Percentiles rank a stretch among this genome's conserved stretches.
Evolutionary conservation across 2,888 invertebrate genomes (phyloP).

Genomic region (Subacronicta megacephala): DNA sequence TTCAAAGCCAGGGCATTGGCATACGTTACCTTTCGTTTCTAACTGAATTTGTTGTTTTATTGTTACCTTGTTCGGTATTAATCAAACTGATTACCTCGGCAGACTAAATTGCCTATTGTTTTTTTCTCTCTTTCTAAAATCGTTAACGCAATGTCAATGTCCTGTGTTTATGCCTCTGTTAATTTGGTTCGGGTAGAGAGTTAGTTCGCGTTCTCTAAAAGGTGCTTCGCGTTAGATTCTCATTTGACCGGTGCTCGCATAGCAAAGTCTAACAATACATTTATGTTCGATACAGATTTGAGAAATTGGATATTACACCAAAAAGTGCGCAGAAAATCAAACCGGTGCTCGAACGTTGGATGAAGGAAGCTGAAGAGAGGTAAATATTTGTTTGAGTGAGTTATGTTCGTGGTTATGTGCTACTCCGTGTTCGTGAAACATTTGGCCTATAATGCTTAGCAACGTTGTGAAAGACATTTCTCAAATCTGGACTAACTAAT

Average conservation of each 20-base stretch:
- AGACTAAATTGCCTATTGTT: conserved; percentile 88
- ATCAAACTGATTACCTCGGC: conserved; percentile 88
- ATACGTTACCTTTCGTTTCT: conserved; percentile 89
- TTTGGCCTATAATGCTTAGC: conserved; percentile 88
- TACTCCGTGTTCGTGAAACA: conserved; percentile 84
- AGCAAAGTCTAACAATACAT: conserved; percentile 85
- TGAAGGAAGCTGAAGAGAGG: conserved; percentile 99
- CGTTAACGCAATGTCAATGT: conserved; percentile 91
- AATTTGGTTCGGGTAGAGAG: conserved; percentile 76
- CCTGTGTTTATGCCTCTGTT: conserved; percentile 90
- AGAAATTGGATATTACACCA: conserved; percentile 99
- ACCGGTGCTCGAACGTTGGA: conserved; percentile 99
- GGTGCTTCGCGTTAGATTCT: conserved; percentile 65
- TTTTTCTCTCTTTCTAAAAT: conserved; percentile 81
- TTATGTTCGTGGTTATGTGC: conserved; percentile 82
- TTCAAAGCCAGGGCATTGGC: conserved; percentile 97
- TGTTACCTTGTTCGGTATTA: conserved; percentile 87
- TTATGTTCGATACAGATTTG: conserved; percentile 95
- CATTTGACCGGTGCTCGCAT: conserved; percentile 76
- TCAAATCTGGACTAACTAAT: conserved; percentile 89
- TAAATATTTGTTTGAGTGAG: conserved; percentile 89
- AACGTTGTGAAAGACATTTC: conserved; percentile 84
- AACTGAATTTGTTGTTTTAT: conserved; percentile 88
- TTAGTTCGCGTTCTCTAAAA: conserved; percentile 60
- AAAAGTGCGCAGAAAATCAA: conserved; percentile 99